A percentile compares a stretch with the other conserved stretches of the same genome.
phyloP scores from a whole-genome alignment of 2,888 invertebrate genomes.

The Molanna angustata region DNA sequence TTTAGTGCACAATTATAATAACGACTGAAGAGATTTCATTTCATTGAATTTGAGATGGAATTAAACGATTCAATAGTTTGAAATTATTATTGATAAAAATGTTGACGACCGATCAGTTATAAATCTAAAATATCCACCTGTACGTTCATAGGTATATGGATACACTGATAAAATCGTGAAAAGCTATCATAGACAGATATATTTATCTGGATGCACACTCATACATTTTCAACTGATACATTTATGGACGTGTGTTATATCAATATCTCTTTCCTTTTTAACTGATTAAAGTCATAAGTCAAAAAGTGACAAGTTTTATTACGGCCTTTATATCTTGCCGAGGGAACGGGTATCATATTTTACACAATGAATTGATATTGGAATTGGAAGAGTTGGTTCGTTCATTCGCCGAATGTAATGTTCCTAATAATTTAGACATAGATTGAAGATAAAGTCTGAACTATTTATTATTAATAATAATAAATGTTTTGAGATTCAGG shows the following conservation, averaged over 20 bases:
- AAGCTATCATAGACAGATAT: slow-evolving; percentile 16
- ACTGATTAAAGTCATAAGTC: slow-evolving; percentile 33
- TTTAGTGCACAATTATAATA: no score
- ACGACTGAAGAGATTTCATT: no score
- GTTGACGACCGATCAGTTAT: slow-evolving; percentile 14
- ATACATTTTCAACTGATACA: slow-evolving; percentile 27
- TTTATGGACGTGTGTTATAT: slow-evolving; percentile 28
- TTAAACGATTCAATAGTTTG: no score
- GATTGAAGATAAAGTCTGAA: no score
- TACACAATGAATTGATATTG: slow-evolving; percentile 12
- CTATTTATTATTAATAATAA: no score
- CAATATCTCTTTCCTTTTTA: slow-evolving; percentile 29
- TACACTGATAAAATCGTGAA: slow-evolving; percentile 18
- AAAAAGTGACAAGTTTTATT: slow-evolving; percentile 32
- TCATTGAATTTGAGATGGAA: no score
- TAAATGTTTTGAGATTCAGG: no score
- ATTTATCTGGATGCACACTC: slow-evolving; percentile 8
- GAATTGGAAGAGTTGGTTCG: slow-evolving; percentile 9
- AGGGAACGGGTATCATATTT: slow-evolving; percentile 1
- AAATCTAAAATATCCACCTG: slow-evolving; percentile 28
- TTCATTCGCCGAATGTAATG: no score
- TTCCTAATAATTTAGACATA: no score
- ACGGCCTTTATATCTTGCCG: slow-evolving; percentile 13
- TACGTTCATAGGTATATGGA: no score
- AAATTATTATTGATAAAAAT: not conserved